Conservation (phyloP, 2,797 vertebrate genomes). For the Arremon aurantiirostris region DNA sequence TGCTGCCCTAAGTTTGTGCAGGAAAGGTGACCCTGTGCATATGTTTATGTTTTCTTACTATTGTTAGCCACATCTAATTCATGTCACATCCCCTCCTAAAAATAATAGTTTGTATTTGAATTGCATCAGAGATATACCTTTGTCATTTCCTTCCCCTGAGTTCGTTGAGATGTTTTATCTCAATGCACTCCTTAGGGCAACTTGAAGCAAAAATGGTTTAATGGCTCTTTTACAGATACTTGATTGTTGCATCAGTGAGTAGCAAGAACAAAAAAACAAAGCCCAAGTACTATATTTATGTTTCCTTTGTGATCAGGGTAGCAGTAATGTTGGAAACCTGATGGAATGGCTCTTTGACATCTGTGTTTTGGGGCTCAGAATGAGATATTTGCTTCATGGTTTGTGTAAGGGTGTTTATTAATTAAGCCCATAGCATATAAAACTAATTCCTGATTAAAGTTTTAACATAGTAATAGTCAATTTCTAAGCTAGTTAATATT, state of each 20-base stretch:
- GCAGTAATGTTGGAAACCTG: background rate
- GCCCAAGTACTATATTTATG: background rate
- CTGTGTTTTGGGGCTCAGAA: background rate
- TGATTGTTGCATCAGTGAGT: background rate
- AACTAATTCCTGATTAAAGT: slow-evolving; percentile 16
- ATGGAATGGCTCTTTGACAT: background rate
- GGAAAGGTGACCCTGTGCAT: background rate
- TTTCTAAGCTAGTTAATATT: slow-evolving; percentile 18
- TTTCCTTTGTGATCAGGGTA: background rate
- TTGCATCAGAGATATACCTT: background rate
- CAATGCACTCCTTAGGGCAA: background rate
- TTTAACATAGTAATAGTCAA: background rate
- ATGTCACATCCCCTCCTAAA: background rate
- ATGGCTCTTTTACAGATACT: background rate
- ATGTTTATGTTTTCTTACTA: background rate
- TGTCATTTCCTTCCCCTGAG: background rate
- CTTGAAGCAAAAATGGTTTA: slow-evolving; percentile 3
- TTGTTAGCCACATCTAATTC: background rate
- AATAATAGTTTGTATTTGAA: background rate
- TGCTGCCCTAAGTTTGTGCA: background rate
- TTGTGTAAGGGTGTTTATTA: background rate
- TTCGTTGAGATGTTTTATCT: background rate
- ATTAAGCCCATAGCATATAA: background rate
- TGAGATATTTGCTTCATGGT: background rate
- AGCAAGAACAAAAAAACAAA: background rate